Conservation (phyloP, 1,140 invertebrate genomes). For the Leptinotarsa texana region DNA sequence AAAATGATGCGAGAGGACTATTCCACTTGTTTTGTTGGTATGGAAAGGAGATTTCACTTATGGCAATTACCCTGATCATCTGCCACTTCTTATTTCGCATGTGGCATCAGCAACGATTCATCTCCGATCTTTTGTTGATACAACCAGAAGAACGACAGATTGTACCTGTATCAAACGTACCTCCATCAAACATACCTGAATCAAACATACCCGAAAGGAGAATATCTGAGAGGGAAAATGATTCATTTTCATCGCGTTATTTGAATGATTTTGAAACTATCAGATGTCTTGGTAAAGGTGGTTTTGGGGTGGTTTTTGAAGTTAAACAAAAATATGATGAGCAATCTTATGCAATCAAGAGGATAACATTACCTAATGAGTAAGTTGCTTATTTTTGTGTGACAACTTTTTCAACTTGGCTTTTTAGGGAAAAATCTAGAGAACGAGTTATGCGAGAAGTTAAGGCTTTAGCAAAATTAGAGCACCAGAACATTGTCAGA, state of each 20-base stretch:
- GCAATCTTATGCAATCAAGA: constrained; percentile 92
- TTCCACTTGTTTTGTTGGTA: constrained; percentile 7
- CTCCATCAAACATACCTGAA: too few relatives aligned
- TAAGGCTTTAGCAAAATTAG: constrained; percentile 88
- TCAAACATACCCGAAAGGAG: constrained; percentile 15
- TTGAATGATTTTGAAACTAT: constrained; percentile 85
- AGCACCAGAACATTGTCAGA: constrained; percentile 92
- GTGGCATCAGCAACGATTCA: constrained; percentile 22
- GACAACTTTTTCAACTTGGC: background rate
- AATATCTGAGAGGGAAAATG: constrained; percentile 25
- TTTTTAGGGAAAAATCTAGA: constrained; percentile 33
- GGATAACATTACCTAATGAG: constrained; percentile 86
- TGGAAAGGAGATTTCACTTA: constrained; percentile 25
- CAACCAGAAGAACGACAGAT: constrained; percentile 31
- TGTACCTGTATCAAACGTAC: background rate
- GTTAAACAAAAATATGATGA: constrained; percentile 94
- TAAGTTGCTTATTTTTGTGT: constrained; percentile 52
- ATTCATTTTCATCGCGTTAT: constrained; percentile 72
- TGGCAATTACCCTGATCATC: constrained; percentile 24
- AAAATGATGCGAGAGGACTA: background rate
- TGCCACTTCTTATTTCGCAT: constrained; percentile 25
- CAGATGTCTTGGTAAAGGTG: constrained; percentile 86
- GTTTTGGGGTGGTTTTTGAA: constrained; percentile 96
- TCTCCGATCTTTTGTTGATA: constrained; percentile 31
- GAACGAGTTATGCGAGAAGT: constrained; percentile 86